Conservation (phyloP, 2,888 invertebrate species). For the Octonoba sinensis region DNA sequence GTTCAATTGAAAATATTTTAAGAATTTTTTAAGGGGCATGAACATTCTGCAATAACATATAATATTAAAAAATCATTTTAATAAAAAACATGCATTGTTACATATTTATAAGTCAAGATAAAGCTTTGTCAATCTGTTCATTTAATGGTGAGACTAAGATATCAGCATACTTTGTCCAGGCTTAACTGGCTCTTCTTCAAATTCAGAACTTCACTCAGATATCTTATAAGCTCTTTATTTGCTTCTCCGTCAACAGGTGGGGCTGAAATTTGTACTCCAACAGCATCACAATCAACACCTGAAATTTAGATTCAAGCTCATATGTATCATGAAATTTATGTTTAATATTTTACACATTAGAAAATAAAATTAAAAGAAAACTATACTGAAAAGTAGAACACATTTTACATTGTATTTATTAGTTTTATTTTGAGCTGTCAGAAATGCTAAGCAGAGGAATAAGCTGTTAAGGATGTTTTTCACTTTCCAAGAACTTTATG, state of each 20-base stretch:
- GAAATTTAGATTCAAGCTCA: slow-evolving; percentile 5
- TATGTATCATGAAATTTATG: too few species aligned
- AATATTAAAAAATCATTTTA: too few species aligned
- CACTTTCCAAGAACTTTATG: too few species aligned
- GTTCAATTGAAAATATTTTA: too few species aligned
- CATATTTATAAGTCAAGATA: neutral
- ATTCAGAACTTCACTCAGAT: slow-evolving; percentile 78
- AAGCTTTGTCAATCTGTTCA: neutral
- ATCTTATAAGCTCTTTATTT: slow-evolving; percentile 82
- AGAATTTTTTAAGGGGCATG: neutral
- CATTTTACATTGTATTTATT: neutral
- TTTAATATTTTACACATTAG: too few species aligned
- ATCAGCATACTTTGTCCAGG: slow-evolving; percentile 74
- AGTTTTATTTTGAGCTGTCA: slow-evolving; percentile 11
- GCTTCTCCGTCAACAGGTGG: slow-evolving; percentile 87
- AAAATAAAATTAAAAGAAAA: too few species aligned
- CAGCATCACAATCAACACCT: slow-evolving; percentile 74
- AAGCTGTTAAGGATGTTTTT: too few species aligned
- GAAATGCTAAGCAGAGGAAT: neutral
- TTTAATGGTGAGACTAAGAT: neutral
- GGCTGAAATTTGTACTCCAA: slow-evolving; percentile 83
- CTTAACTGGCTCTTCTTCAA: slow-evolving; percentile 80
- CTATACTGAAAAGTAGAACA: too few species aligned
- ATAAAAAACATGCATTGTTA: too few species aligned
- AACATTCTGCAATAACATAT: neutral